Base-by-base conservation (phyloP, 2,113 vertebrate species). In the Cebus imitator region DNA sequence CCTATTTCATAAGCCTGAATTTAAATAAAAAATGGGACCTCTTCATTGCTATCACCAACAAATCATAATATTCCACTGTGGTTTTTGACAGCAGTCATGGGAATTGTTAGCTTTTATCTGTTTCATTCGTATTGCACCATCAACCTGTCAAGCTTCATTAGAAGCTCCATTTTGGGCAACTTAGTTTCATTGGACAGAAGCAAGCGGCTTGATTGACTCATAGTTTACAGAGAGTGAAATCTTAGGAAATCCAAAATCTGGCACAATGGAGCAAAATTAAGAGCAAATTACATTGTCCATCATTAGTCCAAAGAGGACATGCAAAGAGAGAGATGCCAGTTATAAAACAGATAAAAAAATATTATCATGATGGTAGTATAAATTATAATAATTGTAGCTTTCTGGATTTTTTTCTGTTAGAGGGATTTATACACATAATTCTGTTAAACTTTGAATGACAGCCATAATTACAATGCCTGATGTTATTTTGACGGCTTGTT, bases 401-500 rank as follows among this genome's bases (percentile, higher is more conserved):
- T 58, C 20, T 43, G 37, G 45, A 9, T 50, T 9, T 48, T 55
- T 92, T 80, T 79, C 37, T 75, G 2, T 57, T 48, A 25, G 43
- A 52, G n/a, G 45, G 16, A 88, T 91, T 87, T 87, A 27, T 70
- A 17, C 72, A 10, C 11, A 84, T 55, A 85, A 76, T 72, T 45
- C 58, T 92, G 18, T 92, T 90, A 87, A 73, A 80, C 48, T 16
- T 95, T 58, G 40, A 81, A 80, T 92, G 25, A 58, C 43, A 61
- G 8, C 30, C 61, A 58, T 81, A 93, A 82, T 58, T 68, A 86
- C 14, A 85, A 10, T 76, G 32, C 13, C 91, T 92, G n/a, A 55
- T 87, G 64, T 90, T 86, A 94, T 81, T 92, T 96, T 94, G 48
- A 97, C 94, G 40, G 1, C 55, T 83, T 87, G 21, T 73, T 95